Conservation (phyloP, 92 coral and sea anemone genomes). For the Anthopleura xanthogrammica region DNA sequence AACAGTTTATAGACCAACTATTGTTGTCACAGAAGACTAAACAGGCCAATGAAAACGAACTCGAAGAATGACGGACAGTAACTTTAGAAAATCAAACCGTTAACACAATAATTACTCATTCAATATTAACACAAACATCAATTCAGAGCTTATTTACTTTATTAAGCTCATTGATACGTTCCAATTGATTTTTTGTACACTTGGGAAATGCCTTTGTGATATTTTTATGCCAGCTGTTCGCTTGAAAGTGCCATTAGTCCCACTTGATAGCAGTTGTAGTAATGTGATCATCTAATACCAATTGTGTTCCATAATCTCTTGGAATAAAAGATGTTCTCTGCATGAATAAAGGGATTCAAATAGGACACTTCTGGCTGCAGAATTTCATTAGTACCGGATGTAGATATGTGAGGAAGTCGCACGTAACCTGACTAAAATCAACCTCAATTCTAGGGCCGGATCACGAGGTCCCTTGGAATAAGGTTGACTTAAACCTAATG, state of each 20-base stretch:
- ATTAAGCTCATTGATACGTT: neutral
- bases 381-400: too few relatives aligned
- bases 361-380: neutral
- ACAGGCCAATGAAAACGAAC: conserved; percentile 21
- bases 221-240: neutral
- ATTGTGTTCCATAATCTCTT: neutral
- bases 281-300: neutral
- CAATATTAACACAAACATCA: neutral
- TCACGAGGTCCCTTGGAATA: too few relatives aligned
- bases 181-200: neutral
- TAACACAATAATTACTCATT: neutral
- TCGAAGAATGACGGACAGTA: neutral
- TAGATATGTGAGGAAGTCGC: too few relatives aligned
- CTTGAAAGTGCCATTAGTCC: neutral
- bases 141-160: neutral
- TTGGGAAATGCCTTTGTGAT: neutral
- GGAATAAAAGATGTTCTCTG: neutral
- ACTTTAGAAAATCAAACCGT: conserved; percentile 5
- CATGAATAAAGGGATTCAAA: neutral
- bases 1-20: neutral
- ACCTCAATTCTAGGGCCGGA: too few relatives aligned
- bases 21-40: conserved; percentile 22
- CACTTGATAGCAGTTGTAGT: neutral
- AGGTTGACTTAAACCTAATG: too few relatives aligned
- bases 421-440: too few relatives aligned